Conservation (phyloP, 2,113 vertebrate genomes). For the Thermophis baileyi region DNA sequence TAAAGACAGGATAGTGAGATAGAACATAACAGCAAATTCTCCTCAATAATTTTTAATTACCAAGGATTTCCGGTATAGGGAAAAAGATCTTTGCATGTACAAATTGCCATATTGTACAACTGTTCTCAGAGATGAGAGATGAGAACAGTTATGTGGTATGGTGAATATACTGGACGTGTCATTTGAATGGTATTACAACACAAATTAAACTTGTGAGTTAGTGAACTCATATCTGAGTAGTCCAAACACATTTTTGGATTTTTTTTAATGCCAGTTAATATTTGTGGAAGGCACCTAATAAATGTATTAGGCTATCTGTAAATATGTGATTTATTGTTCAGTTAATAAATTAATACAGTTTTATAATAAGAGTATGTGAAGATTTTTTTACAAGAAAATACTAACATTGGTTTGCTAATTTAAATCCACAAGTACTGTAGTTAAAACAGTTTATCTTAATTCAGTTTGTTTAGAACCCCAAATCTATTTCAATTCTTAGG, state of each 20-base stretch:
- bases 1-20: slow-evolving; percentile 24
- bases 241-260: neutral
- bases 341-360: slow-evolving; percentile 1
- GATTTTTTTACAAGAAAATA: slow-evolving; percentile 3
- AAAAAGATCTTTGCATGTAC: neutral
- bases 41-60: slow-evolving; percentile 40
- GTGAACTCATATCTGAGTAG: neutral
- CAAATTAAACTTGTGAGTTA: neutral
- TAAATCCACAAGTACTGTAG: slow-evolving; percentile 1
- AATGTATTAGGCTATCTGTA: slow-evolving; percentile 40
- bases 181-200: neutral
- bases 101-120: neutral
- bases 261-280: slow-evolving; percentile 32
- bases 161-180: neutral
- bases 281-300: slow-evolving; percentile 27
- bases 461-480: neutral
- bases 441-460: neutral
- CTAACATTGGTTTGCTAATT: neutral
- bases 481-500: neutral
- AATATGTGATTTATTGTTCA: slow-evolving; percentile 11
- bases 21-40: slow-evolving; percentile 25
- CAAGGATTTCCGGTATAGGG: neutral
- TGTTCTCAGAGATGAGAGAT: neutral
- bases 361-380: neutral
- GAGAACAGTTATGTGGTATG: neutral